phyloP scores from a whole-genome alignment of 2,888 invertebrate species.

The Onchidella celtica region DNA sequence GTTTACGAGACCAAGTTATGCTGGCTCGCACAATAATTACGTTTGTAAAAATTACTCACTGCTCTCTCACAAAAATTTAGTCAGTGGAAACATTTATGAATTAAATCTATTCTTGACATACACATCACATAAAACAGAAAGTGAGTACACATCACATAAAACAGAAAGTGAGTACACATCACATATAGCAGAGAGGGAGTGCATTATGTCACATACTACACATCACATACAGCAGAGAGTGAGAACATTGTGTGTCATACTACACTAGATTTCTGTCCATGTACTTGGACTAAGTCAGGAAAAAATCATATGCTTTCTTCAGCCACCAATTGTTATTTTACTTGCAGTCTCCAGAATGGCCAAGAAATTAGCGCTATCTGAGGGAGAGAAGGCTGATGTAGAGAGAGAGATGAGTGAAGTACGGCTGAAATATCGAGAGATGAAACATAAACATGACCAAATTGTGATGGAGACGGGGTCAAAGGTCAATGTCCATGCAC shows the following conservation, averaged over 20 bases:
- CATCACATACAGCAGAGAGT: constrained; percentile 75
- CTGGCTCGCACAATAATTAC: too few species aligned
- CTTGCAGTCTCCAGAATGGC: constrained; percentile 66
- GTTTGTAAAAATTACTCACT: too few species aligned
- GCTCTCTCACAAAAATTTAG: too few species aligned
- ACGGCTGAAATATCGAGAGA: constrained; percentile 61
- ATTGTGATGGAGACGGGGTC: constrained; percentile 66
- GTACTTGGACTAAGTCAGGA: too few species aligned
- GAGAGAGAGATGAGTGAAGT: constrained; percentile 69
- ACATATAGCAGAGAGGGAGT: constrained; percentile 75
- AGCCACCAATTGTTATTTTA: too few species aligned
- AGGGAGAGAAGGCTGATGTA: constrained; percentile 71
- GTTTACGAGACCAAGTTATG: too few species aligned
- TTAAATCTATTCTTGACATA: too few species aligned
- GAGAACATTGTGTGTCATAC: too few species aligned
- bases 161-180: constrained; percentile 75
- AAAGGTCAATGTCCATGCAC: constrained; percentile 70
- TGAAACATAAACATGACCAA: constrained; percentile 72
- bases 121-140: constrained; percentile 74
- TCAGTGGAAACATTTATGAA: too few species aligned
- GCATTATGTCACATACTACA: constrained; percentile 63
- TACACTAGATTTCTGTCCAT: too few species aligned
- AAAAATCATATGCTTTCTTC: too few species aligned
- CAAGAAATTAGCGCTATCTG: constrained; percentile 67
- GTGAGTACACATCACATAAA: constrained; percentile 60